phyloP scores from a whole-genome alignment of 2,113 vertebrate genomes.

The Rhynchomys soricoides region DNA sequence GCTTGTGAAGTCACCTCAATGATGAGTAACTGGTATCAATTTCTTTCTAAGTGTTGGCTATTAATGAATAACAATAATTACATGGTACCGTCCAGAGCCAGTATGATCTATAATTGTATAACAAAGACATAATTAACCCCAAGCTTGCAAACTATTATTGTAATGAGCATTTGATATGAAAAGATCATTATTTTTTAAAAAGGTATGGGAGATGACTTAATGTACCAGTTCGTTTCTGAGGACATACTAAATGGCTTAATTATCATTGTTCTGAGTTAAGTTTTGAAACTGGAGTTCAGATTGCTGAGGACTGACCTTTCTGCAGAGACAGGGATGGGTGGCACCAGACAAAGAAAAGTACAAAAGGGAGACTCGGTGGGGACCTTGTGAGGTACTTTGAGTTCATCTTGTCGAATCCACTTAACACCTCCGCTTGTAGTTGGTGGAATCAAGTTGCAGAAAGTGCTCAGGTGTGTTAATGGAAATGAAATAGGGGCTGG shows the following conservation, averaged over 20 bases:
- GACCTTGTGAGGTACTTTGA: neutral
- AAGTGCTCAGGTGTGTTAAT: neutral
- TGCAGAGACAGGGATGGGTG: neutral
- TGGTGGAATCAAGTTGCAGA: neutral
- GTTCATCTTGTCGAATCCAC: neutral
- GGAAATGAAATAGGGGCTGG: neutral
- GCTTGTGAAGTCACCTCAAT: neutral
- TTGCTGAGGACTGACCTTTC: neutral
- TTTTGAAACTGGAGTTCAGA: constrained; percentile 31
- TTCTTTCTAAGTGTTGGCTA: constrained; percentile 24
- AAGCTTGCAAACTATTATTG: constrained; percentile 41
- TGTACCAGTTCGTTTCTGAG: constrained; percentile 2
- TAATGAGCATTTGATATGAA: constrained; percentile 63
- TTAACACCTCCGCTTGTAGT: neutral
- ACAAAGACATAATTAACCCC: constrained; percentile 61
- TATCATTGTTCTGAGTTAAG: constrained; percentile 45
- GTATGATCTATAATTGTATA: constrained; percentile 48
- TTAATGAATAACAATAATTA: constrained; percentile 68
- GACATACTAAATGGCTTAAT: constrained; percentile 65
- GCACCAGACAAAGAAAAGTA: neutral
- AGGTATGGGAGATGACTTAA: constrained; percentile 50
- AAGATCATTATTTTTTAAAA: constrained; percentile 64
- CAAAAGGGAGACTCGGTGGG: neutral
- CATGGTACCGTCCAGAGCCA: neutral
- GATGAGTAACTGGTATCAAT: neutral